Conservation (phyloP, 2,888 invertebrate genomes). For the Diarsia rubi region DNA sequence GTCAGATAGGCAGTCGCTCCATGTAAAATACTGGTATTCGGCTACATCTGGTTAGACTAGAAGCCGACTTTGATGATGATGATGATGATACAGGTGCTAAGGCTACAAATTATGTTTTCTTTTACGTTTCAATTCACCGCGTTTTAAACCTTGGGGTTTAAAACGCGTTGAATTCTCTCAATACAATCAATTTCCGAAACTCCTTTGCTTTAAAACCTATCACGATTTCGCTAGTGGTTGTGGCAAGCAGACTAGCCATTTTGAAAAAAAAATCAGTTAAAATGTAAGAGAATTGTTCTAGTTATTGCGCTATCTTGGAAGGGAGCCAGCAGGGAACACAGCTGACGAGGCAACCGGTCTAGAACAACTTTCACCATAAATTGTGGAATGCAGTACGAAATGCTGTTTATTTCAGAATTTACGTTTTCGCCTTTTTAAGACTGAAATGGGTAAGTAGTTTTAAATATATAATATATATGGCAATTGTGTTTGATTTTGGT, state of each 20-base stretch:
- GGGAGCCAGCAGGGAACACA: slow-evolving; percentile 57
- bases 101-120: not conserved
- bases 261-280: slow-evolving; percentile 51
- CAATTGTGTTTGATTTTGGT: not conserved
- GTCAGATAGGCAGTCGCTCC: too few species aligned
- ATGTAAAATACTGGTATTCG: too few species aligned
- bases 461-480: slow-evolving; percentile 24
- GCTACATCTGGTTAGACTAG: too few species aligned
- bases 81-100: too few species aligned
- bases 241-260: slow-evolving; percentile 30
- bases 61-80: not conserved
- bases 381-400: slow-evolving; percentile 52
- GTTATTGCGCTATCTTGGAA: slow-evolving; percentile 54
- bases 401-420: slow-evolving; percentile 49
- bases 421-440: slow-evolving; percentile 11
- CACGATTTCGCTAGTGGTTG: slow-evolving; percentile 14
- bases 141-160: not conserved
- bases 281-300: slow-evolving; percentile 45
- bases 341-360: slow-evolving; percentile 59
- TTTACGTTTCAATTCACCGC: not conserved
- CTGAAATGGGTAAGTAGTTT: slow-evolving; percentile 4
- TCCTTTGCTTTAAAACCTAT: slow-evolving; percentile 16
- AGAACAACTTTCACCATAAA: slow-evolving; percentile 58
- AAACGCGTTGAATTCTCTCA: too few species aligned
- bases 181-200: slow-evolving; percentile 15